Base-by-base conservation (phyloP, 2,888 invertebrate genomes). In the Thereva unica region DNA sequence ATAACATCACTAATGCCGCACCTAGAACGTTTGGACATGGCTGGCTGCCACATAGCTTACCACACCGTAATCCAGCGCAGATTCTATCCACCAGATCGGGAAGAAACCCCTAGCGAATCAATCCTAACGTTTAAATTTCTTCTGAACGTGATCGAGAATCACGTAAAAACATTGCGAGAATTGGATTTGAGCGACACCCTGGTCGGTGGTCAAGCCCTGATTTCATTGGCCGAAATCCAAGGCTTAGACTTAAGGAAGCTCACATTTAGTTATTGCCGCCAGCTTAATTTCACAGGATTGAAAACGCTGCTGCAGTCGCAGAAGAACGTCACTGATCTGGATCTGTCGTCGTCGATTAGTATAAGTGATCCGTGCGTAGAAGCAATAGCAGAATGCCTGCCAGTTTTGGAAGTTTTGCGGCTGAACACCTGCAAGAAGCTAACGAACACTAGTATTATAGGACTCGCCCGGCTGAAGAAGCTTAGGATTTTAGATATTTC, bases 91-190 rank as follows among this genome's bases (percentile, higher is more conserved):
- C 77, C 82, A 52, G 77, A 76, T 50, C 74, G 76, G 54, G 74
- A 75, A 23, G 71, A 74, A 7, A 12, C 81, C 74, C 85, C 86
- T 67, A 90, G 88, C 53, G 88, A 89, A 73, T 87, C 87, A 73
- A 87, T 91, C 3, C 77, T 91, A 37, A 90, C 91, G 44, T 91
- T 90, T 74, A 84, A 84, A 71, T 88, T 87, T 74, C 81, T 91
- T 40, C 75, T 86, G 54, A 83, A 84, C 69, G 86, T 85, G 71
- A 81, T 90, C 54, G 78, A 78, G 59, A 77, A 79, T 1, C 85
- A 85, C 74, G 84, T 85, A 4, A 74, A 77, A 45, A 79, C 80
- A 42, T 79, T 91, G 12, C 87, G 85, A 71, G 82, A 82, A 6
- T 77, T 91, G 35, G 83, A 87, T 72, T 86, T 91, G 69, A 87